Base-by-base conservation (phyloP, 2,888 invertebrate species). In the Diaphora mendica region DNA sequence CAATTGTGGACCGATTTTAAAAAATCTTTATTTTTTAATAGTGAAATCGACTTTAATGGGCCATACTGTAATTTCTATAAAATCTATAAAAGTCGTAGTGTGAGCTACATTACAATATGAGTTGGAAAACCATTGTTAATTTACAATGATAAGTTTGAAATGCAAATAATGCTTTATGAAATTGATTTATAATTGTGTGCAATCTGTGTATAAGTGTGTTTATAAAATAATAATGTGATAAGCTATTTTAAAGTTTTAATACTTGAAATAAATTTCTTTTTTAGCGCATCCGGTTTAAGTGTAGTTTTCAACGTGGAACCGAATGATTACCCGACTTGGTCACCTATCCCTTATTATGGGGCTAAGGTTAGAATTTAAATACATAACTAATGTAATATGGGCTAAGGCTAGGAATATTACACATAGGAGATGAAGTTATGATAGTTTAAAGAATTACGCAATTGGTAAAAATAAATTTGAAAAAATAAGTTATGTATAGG, bases 271-370 rank as follows among this genome's bases (percentile, higher is more conserved):
- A 30, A 30, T 30, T 17, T 33, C 44, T n/a, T 13, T 88, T 90
- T 30, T 85, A 94, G 94, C 59, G 79, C 84, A 1, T 91, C 94
- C 0, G 94, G 94, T 0, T 82, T 94, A 0, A 87, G 85, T 23
- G 91, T 94, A 0, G 81, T 94, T 0, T 85, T 94, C 5, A 88
- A 93, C 59, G 87, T 94, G 5, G 91, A 95, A 51, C 91, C 91
- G 0, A 71, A 85, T 0, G 93, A 95, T 71, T 94, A 94, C 33
- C 91, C 91, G 0, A 76, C 74, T n/a, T 91, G 90, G 89, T 85
- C 88, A 0, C 20, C 59, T 0, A 30, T 83, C 0, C 83, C 85
- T 0, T 89, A 81, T 65, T 90, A 89, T 42, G 94, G 95, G 17
- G 93, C 92, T 9, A 93, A 91, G 90, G 95, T 94, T 17, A 23